A percentile compares a stretch with the other conserved stretches of the same genome.
These are phyloP conservation scores for Drosophila emarginata DNA, from an alignment of 2,888 invertebrate genomes.

Conservation along the genomic window DNA sequence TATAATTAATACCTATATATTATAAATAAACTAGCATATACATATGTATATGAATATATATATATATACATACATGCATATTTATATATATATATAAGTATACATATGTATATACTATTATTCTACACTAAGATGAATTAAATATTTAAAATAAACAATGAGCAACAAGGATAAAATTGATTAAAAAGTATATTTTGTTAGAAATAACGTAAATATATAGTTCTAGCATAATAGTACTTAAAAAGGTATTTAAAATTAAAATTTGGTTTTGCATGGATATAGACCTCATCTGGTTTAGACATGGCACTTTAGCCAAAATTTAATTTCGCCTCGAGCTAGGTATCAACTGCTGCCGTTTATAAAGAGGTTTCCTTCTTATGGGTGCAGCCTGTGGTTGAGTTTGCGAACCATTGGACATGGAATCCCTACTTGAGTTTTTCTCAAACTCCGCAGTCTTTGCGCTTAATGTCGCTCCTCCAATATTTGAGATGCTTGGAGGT, in stretches of 20 bases:
- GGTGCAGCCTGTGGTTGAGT: neutral
- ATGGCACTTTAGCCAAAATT: neutral
- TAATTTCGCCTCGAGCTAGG: slow-evolving; percentile 40
- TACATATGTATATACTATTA: neutral
- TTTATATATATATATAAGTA: neutral
- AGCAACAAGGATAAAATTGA: neutral
- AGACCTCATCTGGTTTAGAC: neutral
- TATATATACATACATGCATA: neutral
- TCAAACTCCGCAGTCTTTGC: slow-evolving; percentile 88
- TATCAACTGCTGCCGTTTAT: slow-evolving; percentile 53
- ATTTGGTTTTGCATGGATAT: neutral
- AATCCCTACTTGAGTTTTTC: slow-evolving; percentile 62
- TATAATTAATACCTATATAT: slow-evolving; percentile 7
- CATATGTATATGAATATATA: neutral
- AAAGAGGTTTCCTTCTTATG: slow-evolving; percentile 27
- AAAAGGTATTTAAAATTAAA: neutral
- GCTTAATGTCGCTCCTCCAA: slow-evolving; percentile 86
- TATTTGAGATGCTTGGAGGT: slow-evolving; percentile 86
- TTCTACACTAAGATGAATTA: neutral
- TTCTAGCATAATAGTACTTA: neutral
- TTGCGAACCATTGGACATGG: slow-evolving; percentile 12
- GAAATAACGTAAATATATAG: neutral
- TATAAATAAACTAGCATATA: neutral
- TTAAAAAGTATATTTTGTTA: neutral
- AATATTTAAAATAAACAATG: slow-evolving; percentile 5